Evolutionary conservation across 2,888 invertebrate genomes (phyloP), one percentile per base, ranked within the genome.

Genomic region (Andrena flavipes): DNA sequence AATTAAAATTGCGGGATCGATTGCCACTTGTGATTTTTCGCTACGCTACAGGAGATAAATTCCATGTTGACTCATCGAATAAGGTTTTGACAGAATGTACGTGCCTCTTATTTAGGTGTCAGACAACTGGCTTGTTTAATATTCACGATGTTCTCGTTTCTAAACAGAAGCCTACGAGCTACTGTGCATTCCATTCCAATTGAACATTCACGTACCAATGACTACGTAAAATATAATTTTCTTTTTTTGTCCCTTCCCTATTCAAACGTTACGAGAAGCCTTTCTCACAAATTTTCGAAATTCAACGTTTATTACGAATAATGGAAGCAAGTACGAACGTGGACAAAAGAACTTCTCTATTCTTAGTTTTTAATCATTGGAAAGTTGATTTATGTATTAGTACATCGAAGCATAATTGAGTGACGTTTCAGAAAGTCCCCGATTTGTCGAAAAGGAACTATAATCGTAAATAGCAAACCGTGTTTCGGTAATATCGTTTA

Each of bases 1-100:
- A 79, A 76, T 59, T 79, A 69, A 69, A 35, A 69, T 68, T 26
- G 33, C n/a, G 10, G 60, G 29, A 74, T 75, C 81, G 70, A 81
- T 81, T 74, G 51, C 20, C 26, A 13, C 2, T 51, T 29, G 20
- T 33, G 33, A 68, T 63, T 60, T 73, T 60, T 74, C 49, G 35
- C n/a, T 56, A 6, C 20, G 51, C 33, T 26, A 54, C 10, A 26
- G 60, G 35, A n/a, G 49, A 64, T 33, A 59, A 70, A 51, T 63
- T 60, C 20, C 8, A 51, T 74, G n/a, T 49, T 51, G 8, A 60
- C 63, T 54, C 48, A 26, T 49, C 8, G 54, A 48, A 49, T 26
- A 54, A 29, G 60, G 23, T 74, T 62, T 16, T 49, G 8, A 30
- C 7, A 16, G 67, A 30, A 49, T 13, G 23, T 60, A 60, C n/a